Evolutionary conservation across 2,113 vertebrate genomes (phyloP).

Genomic region (Aplodontia rufa): DNA sequence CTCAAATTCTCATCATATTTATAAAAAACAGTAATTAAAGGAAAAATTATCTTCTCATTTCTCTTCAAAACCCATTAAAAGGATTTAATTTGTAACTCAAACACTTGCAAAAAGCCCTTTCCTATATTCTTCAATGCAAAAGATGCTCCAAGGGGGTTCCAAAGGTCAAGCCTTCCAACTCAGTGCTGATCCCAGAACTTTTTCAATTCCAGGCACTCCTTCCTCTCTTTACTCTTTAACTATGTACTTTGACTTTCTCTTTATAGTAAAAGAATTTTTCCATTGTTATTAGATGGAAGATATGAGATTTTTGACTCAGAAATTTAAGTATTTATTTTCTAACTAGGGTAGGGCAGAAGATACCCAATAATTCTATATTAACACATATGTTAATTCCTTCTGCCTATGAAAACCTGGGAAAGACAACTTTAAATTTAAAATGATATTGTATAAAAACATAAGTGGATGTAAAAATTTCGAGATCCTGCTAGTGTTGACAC

Average conservation of each 20-base stretch:
- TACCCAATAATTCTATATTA: not conserved
- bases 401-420: slow-evolving; percentile 9
- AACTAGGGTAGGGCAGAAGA: not conserved
- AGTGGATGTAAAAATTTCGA: not conserved
- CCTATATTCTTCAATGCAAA: not conserved
- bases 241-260: not conserved
- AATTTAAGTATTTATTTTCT: not conserved
- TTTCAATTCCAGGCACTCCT: not conserved
- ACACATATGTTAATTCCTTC: not conserved
- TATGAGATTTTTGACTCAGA: not conserved
- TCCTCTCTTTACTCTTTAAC: not conserved
- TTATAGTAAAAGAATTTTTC: not conserved
- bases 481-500: not conserved
- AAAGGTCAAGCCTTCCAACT: not conserved
- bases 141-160: not conserved
- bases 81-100: not conserved
- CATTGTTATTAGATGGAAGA: not conserved
- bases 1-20: slow-evolving; percentile 41
- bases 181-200: not conserved
- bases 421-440: slow-evolving; percentile 17
- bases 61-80: not conserved
- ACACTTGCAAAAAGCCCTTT: not conserved
- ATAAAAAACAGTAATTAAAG: slow-evolving; percentile 30
- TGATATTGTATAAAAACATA: not conserved
- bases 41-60: not conserved